Percentiles rank a stretch among this genome's conserved stretches.
phyloP scores from a whole-genome alignment of 1,140 invertebrate genomes.

The Rhizoglyphus robini region DNA sequence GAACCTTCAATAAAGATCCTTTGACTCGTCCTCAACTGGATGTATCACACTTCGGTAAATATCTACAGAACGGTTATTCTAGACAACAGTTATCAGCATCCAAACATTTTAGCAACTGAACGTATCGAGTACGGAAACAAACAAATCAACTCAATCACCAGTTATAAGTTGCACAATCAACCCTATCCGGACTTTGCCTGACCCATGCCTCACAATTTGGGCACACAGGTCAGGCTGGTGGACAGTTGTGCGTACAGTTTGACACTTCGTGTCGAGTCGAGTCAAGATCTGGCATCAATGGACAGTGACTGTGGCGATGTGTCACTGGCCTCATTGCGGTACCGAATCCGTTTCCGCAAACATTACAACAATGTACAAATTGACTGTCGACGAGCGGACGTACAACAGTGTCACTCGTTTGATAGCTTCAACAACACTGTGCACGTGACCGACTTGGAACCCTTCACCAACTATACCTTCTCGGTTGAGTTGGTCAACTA shows the following conservation, averaged over 20 bases:
- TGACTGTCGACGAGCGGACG: conserved; percentile 2
- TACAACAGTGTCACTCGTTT: conserved; percentile 27
- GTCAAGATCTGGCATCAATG: too few species aligned
- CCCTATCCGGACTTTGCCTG: conserved; percentile 55
- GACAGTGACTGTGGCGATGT: not conserved
- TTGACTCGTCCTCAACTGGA: conserved; percentile 37
- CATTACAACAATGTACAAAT: conserved; percentile 11
- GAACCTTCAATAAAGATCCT: too few species aligned
- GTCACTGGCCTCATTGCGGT: conserved; percentile 39
- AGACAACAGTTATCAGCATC: too few species aligned
- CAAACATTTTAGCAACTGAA: too few species aligned
- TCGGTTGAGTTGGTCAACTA: conserved; percentile 56
- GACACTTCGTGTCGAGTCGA: conserved; percentile 42
- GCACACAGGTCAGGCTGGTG: conserved; percentile 33
- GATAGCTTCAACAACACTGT: conserved; percentile 38
- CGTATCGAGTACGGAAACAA: not conserved
- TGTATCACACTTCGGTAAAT: conserved; percentile 40
- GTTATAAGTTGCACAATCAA: conserved; percentile 46
- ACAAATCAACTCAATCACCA: not conserved
- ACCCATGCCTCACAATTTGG: conserved; percentile 44
- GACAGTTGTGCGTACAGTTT: conserved; percentile 47
- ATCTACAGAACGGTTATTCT: conserved; percentile 50
- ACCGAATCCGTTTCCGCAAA: conserved; percentile 48
- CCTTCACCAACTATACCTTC: conserved; percentile 62
- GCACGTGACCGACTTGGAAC: conserved; percentile 47